Base-by-base conservation (phyloP, 2,888 invertebrate genomes). In the Stenodera caucasica region DNA sequence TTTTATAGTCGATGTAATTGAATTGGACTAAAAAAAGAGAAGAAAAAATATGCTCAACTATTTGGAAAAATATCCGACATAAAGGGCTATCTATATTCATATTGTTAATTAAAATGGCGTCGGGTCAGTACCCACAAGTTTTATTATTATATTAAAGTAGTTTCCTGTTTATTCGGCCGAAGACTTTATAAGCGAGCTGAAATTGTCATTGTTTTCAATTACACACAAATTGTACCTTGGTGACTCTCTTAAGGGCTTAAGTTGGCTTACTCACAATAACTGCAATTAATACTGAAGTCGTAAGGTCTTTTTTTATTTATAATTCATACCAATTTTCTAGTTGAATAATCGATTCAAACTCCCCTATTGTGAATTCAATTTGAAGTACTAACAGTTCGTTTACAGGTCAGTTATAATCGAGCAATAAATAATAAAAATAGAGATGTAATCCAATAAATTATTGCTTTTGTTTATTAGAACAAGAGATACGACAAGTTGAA, bases 21-120 rank as follows among this genome's bases (percentile, higher is more conserved):
- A 69, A 70, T 67, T 53, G 23, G 11, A 26, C 14, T 18, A 14
- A 8, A 29, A 3, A 32, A 8, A 40, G 50, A 58, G 51, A 58
- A 55, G 51, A 55, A 52, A 57, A 45, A 67, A 66, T 61, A 57
- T 64, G 63, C 63, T 59, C 59, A 57, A 58, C 66, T 40, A 15
- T 40, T 5, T 1, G 29, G 29, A 29, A 29, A 6, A 37, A n/a
- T n/a, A n/a, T n/a, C n/a, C n/a, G n/a, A n/a, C 62, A 64, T 66
- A 66, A 66, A 70, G 63, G 67, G 67, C 63, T 69, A 70, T 70
- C 69, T 69, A 65, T 66, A 70, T 70, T 70, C 70, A 69, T 69
- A 68, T 66, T 68, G 69, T 67, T 70, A 69, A 70, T 70, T 70
- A 70, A 70, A 70, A 70, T 63, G 69, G 67, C 68, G 68, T 32